Base-by-base conservation (phyloP, 2,888 invertebrate genomes). In the Elaeidobius kamerunicus region DNA sequence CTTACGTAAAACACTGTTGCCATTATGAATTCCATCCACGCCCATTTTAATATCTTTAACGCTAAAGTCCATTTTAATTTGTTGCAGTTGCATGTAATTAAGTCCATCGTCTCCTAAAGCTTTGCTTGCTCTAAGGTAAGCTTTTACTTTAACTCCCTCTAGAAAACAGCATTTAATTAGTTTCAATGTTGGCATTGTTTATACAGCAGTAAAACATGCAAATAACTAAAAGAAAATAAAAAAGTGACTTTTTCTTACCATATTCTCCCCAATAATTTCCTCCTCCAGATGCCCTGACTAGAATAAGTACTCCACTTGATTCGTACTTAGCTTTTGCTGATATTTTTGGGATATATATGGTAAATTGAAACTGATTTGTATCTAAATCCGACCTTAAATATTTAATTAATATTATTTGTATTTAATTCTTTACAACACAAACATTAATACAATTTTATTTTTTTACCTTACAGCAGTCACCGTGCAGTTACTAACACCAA, bases 211-310 rank as follows among this genome's bases (percentile, higher is more conserved):
- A n/a, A 19, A n/a, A 35, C 18, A 35, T 41, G 17, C 41, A 23
- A 35, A 11, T 32, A 3, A 12, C 12, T 14, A 20, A 27, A 30
- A 18, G 27, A 19, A 18, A 23, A 23, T 23, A 23, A n/a, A n/a
- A n/a, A n/a, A n/a, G n/a, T 38, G 14, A 12, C 7, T 7, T 9
- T 32, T 39, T 18, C 68, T 73, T 68, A 90, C 91, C 88, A 66
- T 91, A 91, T 74, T 90, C 88, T 50, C 91, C 91, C 90, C 90
- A 91, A 72, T 91, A 91, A 69, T 91, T 89, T 2, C 91, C 91
- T 42, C 88, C 88, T 2, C 91, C 90, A 0, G 88, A 86, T 5
- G 91, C 90, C 62, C 88, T 84, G 0, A 91, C 85, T 55, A 90
- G 76, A 61, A 91, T 83, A 49, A 91, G 76, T 5, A 88, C 80